These are phyloP conservation scores for Echinops telfairi DNA, from an alignment of 2,113 vertebrate species.

Conservation along the genomic window DNA sequence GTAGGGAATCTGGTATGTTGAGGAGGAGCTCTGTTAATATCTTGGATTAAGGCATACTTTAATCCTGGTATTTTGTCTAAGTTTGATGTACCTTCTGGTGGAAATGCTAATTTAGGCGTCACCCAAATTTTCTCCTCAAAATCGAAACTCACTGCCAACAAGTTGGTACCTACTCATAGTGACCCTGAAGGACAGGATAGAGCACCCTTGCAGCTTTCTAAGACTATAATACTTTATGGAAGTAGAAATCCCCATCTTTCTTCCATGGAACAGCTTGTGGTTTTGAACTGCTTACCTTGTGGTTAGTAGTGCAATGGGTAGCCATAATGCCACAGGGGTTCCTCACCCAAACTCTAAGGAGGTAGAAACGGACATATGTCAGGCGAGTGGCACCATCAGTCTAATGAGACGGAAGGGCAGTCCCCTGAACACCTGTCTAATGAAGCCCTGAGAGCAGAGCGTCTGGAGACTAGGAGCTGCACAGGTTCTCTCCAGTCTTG, in stretches of 20 bases:
- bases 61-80: conserved; percentile 26
- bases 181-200: too few species aligned
- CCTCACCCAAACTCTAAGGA: background rate
- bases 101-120: too few species aligned
- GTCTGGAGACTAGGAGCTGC: background rate
- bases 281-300: too few species aligned
- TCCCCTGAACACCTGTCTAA: background rate
- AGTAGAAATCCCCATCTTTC: too few species aligned
- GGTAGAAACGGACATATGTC: background rate
- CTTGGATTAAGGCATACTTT: background rate
- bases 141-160: too few species aligned
- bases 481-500: background rate
- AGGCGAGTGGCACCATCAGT: background rate
- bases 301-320: too few species aligned
- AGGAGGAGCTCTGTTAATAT: background rate
- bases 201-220: too few species aligned
- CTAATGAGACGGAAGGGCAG: background rate
- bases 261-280: too few species aligned
- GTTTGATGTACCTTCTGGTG: background rate
- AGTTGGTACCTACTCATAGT: too few species aligned
- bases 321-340: too few species aligned
- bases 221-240: too few species aligned
- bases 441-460: background rate
- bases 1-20: rapidly evolving
- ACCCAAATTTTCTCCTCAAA: too few species aligned